These are phyloP conservation scores for Melanostigma gelatinosum DNA, from an alignment of 2,113 vertebrate genomes.

Conservation along the genomic window DNA sequence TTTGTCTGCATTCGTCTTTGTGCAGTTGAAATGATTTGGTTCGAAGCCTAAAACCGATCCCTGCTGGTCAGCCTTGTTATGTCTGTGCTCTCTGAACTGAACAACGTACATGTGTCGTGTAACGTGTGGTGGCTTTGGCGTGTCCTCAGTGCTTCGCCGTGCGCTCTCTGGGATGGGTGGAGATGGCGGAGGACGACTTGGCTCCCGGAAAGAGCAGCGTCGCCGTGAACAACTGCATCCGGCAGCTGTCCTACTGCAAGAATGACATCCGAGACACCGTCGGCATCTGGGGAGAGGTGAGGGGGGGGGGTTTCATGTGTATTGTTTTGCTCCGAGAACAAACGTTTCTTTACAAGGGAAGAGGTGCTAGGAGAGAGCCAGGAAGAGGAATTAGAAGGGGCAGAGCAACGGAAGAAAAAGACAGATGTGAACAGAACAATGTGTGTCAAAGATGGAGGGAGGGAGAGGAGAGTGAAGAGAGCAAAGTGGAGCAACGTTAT, in stretches of 20 bases:
- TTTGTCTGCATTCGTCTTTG: too few species aligned
- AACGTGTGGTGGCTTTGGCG: not conserved
- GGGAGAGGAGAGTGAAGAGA: constrained; percentile 15
- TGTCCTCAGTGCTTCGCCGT: constrained; percentile 93
- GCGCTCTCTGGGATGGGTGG: constrained; percentile 97
- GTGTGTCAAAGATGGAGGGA: constrained; percentile 18
- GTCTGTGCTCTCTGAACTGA: too few species aligned
- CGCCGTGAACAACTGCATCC: constrained; percentile 98
- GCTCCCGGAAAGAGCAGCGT: constrained; percentile 97
- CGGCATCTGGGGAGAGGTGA: constrained; percentile 99
- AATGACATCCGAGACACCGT: constrained; percentile 98
- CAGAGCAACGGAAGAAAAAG: not conserved
- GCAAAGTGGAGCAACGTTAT: constrained; percentile 40
- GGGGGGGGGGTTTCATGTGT: not conserved
- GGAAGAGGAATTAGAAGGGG: not conserved
- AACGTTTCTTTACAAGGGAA: not conserved
- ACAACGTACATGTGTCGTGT: too few species aligned
- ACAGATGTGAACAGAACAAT: constrained; percentile 11
- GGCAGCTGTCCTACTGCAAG: constrained; percentile 98
- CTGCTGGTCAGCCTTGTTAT: too few species aligned
- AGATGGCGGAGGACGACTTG: constrained; percentile 97
- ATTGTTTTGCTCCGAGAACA: not conserved
- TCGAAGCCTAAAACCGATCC: too few species aligned
- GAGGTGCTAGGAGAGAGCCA: not conserved
- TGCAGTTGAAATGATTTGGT: too few species aligned